phyloP scores from a whole-genome alignment of 2,113 vertebrate genomes.

The Gadus chalcogrammus region DNA sequence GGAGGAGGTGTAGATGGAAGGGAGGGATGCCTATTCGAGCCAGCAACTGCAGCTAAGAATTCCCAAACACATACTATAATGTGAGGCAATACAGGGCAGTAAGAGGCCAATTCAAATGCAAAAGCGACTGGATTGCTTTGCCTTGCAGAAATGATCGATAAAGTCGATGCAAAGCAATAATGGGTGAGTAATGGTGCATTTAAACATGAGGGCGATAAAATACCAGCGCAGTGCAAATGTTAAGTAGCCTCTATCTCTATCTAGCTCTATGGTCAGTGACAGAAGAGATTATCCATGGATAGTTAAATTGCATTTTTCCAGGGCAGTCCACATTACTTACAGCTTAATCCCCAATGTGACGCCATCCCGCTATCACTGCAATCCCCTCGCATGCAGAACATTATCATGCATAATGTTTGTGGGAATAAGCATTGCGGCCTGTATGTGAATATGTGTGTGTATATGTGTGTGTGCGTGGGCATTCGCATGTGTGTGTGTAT shows the following conservation, averaged over 20 bases:
- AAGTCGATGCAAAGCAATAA: too few relatives aligned
- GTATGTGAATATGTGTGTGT: too few relatives aligned
- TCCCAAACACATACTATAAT: too few relatives aligned
- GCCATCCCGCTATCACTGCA: not conserved
- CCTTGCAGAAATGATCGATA: too few relatives aligned
- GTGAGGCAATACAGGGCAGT: too few relatives aligned
- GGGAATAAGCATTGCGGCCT: not conserved
- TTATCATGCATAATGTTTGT: conserved; percentile 2
- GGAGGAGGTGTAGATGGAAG: too few relatives aligned
- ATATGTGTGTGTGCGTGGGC: not conserved
- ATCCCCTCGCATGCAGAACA: conserved; percentile 8
- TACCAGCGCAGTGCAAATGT: not conserved
- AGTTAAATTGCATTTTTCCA: conserved; percentile 5
- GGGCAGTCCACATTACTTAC: conserved; percentile 18
- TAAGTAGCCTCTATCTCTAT: not conserved
- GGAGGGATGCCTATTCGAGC: too few relatives aligned
- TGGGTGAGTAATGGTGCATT: too few relatives aligned
- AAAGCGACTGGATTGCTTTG: too few relatives aligned
- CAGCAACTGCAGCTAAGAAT: too few relatives aligned
- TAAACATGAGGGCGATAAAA: not conserved
- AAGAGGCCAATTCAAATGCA: too few relatives aligned
- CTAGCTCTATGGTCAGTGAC: not conserved
- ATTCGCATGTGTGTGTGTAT: not conserved
- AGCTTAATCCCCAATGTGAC: conserved; percentile 2
- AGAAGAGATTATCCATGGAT: not conserved